Evolutionary conservation across 2,888 invertebrate species (phyloP), one percentile per base, ranked within the genome.

Genomic region (Argynnis bischoffii): DNA sequence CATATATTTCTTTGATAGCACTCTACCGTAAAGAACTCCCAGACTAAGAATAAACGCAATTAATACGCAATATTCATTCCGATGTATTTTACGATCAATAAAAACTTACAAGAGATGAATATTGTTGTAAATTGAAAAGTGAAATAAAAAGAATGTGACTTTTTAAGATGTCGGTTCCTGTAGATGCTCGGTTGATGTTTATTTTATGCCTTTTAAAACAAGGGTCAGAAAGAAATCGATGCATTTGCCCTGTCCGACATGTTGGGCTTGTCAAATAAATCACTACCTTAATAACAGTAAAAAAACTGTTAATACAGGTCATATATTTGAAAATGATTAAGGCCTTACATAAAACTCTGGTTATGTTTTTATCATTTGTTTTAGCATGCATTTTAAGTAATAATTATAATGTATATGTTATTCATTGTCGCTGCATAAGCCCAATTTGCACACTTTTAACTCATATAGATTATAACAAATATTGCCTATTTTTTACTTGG

Each of bases 181-280:
- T 82, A 80, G 72, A 79, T 74, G 73, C 71, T 66, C 75, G 76
- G 76, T 76, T 74, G 74, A 79, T 83, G 81, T 84, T 84, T 84
- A 81, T 84, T 85, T 85, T 82, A 86, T 83, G 80, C 79, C 77
- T 75, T 75, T 77, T 82, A 81, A 87, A 90, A 90, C 89, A 90
- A 88, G 89, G 85, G 80, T 83, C 85, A 71, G 77, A 77, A 76
- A 80, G 80, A 79, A 81, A 82, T 83, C 82, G 83, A 83, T 82
- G 87, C 89, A 87, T 89, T 88, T 86, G 87, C 82, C 76, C 83
- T 84, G 85, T 80, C 81, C 84, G 80, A 82, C 85, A 82, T 84
- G 87, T 84, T 78, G 74, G 75, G 75, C 78, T 80, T 83, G 87
- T 87, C 86, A 83, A 79, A 91, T 91, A 92, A 92, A 92, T 90